A percentile compares a stretch with the other conserved stretches of the same genome.
Conservation (phyloP, 2,888 invertebrate species). For the Pachycephus smyrnensis region DNA sequence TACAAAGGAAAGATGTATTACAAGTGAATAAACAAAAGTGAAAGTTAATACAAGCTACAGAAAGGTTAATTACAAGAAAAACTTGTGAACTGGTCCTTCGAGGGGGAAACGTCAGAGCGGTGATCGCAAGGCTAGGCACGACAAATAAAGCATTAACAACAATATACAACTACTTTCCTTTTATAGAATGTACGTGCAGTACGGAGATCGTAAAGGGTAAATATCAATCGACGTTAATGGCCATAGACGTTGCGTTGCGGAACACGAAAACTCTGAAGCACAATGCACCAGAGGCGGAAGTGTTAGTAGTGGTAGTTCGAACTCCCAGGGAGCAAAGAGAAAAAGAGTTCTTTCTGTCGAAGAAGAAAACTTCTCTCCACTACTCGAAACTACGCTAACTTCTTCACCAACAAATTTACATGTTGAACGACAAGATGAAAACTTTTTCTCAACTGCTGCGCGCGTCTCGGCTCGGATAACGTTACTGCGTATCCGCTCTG, state of each 20-base stretch:
- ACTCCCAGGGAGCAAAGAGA: neutral
- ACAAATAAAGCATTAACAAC: no score
- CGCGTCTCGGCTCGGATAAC: neutral
- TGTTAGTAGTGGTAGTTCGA: neutral
- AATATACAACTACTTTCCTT: no score
- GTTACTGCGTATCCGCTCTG: neutral
- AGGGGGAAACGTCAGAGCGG: neutral
- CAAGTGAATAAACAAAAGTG: neutral
- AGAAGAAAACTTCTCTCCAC: neutral
- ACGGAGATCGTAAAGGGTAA: neutral
- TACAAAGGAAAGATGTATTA: neutral
- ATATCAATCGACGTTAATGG: slow-evolving; percentile 44
- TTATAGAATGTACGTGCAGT: no score
- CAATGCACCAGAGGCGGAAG: neutral
- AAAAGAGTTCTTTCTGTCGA: neutral
- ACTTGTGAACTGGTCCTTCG: neutral
- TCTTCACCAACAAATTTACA: slow-evolving; percentile 8
- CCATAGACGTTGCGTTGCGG: neutral
- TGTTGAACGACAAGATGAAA: slow-evolving; percentile 7
- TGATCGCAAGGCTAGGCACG: no score
- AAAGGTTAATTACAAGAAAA: neutral
- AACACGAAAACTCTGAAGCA: neutral
- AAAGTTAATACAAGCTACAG: neutral
- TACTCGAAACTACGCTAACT: neutral
- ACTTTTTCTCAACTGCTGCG: slow-evolving; percentile 3